These are phyloP conservation scores for Macrobrachium nipponense DNA, from an alignment of 1,140 invertebrate genomes.

Conservation along the genomic window DNA sequence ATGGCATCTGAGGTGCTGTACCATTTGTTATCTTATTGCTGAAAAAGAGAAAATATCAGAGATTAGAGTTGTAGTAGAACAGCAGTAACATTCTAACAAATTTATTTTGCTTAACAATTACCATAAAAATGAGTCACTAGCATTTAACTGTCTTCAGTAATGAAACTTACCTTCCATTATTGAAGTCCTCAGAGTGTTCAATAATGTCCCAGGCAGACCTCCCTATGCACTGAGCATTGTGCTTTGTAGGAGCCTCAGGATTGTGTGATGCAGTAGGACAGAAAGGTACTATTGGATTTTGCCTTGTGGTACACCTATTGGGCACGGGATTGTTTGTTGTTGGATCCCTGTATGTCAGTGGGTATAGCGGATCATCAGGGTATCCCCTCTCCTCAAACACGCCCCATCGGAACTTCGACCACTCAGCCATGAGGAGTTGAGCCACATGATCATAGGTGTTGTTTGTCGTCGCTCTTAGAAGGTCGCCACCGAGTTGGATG, in stretches of 20 bases:
- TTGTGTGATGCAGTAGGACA: constrained; percentile 76
- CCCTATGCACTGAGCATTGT: constrained; percentile 75
- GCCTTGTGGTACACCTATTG: constrained; percentile 11
- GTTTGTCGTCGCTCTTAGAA: constrained; percentile 68
- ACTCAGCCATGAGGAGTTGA: constrained; percentile 75
- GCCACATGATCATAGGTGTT: constrained; percentile 58
- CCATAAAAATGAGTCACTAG: too few species aligned
- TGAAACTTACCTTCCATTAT: constrained; percentile 27
- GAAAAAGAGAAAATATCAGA: not conserved
- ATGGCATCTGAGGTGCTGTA: constrained; percentile 33
- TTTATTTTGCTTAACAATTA: not conserved
- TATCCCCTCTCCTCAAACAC: constrained; percentile 79
- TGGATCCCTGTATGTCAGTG: constrained; percentile 64
- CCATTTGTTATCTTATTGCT: constrained; percentile 3
- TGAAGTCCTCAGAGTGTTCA: constrained; percentile 46
- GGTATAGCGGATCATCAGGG: constrained; percentile 74
- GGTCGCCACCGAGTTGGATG: constrained; percentile 71
- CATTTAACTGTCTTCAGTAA: not conserved
- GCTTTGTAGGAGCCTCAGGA: constrained; percentile 76
- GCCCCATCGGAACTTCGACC: constrained; percentile 78
- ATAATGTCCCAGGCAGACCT: constrained; percentile 76
- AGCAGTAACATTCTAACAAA: too few species aligned
- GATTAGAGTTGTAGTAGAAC: not conserved
- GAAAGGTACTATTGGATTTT: constrained; percentile 69
- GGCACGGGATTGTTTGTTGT: constrained; percentile 18